These are phyloP conservation scores for Probaryconus sp. DNA, from an alignment of 1,140 invertebrate genomes.

Conservation along the genomic window DNA sequence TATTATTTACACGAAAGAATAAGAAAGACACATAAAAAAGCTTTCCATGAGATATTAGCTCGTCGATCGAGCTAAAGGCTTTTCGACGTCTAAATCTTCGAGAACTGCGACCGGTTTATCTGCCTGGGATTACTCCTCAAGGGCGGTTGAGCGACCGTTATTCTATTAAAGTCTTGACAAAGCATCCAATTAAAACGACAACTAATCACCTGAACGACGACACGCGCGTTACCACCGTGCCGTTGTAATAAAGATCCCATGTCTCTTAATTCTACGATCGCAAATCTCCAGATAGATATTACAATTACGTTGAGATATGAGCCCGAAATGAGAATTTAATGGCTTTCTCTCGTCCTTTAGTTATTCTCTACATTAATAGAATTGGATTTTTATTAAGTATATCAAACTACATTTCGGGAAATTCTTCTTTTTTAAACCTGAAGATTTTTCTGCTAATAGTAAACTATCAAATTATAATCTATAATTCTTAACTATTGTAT, in stretches of 20 bases:
- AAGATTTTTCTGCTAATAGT: too few relatives aligned
- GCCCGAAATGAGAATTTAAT: too few relatives aligned
- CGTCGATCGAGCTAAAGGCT: conserved; percentile 32
- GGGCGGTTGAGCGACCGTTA: conserved; percentile 50
- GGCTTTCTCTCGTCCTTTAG: too few relatives aligned
- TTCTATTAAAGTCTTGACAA: conserved; percentile 59
- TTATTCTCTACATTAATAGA: too few relatives aligned
- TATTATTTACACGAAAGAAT: conserved; percentile 17
- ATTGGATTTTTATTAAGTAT: too few relatives aligned
- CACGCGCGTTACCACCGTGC: background rate
- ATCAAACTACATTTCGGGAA: too few relatives aligned
- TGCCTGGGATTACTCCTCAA: conserved; percentile 38
- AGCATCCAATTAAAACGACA: conserved; percentile 24
- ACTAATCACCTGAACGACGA: conserved; percentile 4
- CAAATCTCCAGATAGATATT: background rate
- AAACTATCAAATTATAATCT: too few relatives aligned
- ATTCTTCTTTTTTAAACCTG: too few relatives aligned
- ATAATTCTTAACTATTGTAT: too few relatives aligned
- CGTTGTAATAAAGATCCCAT: conserved; percentile 3
- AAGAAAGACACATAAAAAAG: conserved; percentile 25
- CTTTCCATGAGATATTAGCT: conserved; percentile 29
- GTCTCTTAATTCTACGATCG: background rate
- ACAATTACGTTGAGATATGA: too few relatives aligned
- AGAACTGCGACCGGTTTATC: conserved; percentile 51
- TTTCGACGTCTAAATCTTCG: conserved; percentile 44